Conservation (phyloP, 30 jellyfish, hydroid and myxozoan species). For the Turritopsis rubra region DNA sequence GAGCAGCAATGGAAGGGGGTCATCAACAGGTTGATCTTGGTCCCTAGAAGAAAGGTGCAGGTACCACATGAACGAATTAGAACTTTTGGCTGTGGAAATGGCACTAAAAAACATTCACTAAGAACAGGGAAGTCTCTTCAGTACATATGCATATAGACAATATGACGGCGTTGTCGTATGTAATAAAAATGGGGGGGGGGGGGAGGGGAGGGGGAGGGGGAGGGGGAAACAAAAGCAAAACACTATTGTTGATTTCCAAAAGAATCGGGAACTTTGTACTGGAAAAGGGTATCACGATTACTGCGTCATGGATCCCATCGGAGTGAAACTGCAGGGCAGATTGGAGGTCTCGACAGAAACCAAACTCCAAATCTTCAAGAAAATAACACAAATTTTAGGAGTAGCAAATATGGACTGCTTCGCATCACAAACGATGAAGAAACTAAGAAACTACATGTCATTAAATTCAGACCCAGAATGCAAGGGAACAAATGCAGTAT, state of each 20-base stretch:
- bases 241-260: neutral
- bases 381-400: slow-evolving; percentile 13
- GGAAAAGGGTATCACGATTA: slow-evolving; percentile 25
- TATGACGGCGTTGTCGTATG: slow-evolving; percentile 21
- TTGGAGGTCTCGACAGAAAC: slow-evolving; percentile 15
- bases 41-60: no score
- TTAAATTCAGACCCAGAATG: no score
- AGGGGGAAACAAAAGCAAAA: slow-evolving; percentile 1
- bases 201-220: no score
- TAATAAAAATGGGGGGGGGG: slow-evolving; percentile 33
- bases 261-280: slow-evolving; percentile 18
- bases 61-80: slow-evolving; percentile 30
- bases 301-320: slow-evolving; percentile 28
- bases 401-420: slow-evolving; percentile 32
- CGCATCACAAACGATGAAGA: slow-evolving; percentile 19
- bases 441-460: slow-evolving; percentile 22
- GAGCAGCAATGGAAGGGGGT: slow-evolving; percentile 13
- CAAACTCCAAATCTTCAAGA: slow-evolving; percentile 12
- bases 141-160: slow-evolving; percentile 28
- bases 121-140: neutral
- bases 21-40: slow-evolving; percentile 25
- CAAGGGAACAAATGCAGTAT: no score
- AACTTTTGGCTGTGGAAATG: slow-evolving; percentile 32
- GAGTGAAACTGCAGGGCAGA: slow-evolving; percentile 19
- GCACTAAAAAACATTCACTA: slow-evolving; percentile 34